Base-by-base conservation (phyloP, 1,140 invertebrate species). In the Asobara japonica region DNA sequence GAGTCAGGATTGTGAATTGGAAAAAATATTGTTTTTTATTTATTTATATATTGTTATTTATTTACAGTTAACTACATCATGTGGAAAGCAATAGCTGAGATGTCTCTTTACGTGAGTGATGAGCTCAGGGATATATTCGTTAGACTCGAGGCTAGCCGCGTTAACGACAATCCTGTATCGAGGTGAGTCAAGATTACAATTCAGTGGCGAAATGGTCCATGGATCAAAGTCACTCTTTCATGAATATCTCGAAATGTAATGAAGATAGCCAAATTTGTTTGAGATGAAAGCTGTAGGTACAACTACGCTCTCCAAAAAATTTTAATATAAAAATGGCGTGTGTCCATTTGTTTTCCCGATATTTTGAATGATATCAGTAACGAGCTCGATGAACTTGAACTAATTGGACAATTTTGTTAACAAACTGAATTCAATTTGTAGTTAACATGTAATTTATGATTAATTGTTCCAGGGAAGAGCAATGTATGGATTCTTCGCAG, bases 51-150 rank as follows among this genome's bases (percentile, higher is more conserved):
- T 56, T 13, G 5, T 16, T 13, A 45, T 56, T 51, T 13, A 20
- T 20, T 51, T 11, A 3, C 65, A 66, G 65, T 66, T 6, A 66
- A 66, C 45, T 66, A 38, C 25, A 25, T 66, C 22, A 25, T 41
- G 20, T 66, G 65, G 65, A 66, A 38, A 18, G 20, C 33, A 4
- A 13, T 66, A 1, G 18, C 13, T 16, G 41, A 66, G 20, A 2
- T 22, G 10, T 13, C 25, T 13, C 20, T 45, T 3, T 45, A 20
- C 13, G 1, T 22, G n/a, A 66, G 11, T 29, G 13, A 45, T n/a
- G 36, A 7, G 1, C 13, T 66, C 1, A 36, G 16, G 18, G 16
- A 41, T 18, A 13, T 18, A 1, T 27, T 66, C 3, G 25, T 56
- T 2, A 25, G 2, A 3, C 25, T 56, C 51, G 25, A 0, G 3